A percentile compares a stretch with the other conserved stretches of the same genome.
Evolutionary conservation across 2,797 vertebrate genomes (phyloP).

Genomic region (Simalia tracyae): DNA sequence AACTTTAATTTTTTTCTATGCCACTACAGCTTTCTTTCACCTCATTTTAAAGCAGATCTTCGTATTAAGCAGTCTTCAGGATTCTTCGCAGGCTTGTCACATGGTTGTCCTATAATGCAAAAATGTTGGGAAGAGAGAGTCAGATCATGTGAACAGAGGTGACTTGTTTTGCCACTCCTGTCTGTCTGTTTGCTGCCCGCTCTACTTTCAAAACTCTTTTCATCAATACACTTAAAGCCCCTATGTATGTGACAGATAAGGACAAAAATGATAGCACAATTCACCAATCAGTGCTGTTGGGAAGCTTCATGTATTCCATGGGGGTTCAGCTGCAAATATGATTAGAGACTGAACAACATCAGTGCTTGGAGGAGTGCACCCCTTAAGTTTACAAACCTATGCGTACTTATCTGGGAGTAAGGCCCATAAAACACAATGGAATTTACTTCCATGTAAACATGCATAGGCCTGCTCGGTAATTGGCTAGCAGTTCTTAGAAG

Average conservation of each 20-base stretch:
- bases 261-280: slow-evolving; percentile 16
- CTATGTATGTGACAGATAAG: slow-evolving; percentile 16
- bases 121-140: slow-evolving; percentile 85
- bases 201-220: slow-evolving; percentile 56
- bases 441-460: slow-evolving; percentile 3
- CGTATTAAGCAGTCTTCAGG: slow-evolving; percentile 84
- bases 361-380: slow-evolving; percentile 40
- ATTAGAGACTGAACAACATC: slow-evolving; percentile 11
- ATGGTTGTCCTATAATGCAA: slow-evolving; percentile 86
- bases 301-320: background rate
- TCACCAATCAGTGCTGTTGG: slow-evolving; percentile 14
- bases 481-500: slow-evolving; percentile 44
- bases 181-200: slow-evolving; percentile 68
- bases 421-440: slow-evolving; percentile 6
- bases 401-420: background rate
- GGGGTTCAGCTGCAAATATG: slow-evolving; percentile 13
- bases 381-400: background rate
- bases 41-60: slow-evolving; percentile 98
- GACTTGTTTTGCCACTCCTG: slow-evolving; percentile 59
- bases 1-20: slow-evolving; percentile 85
- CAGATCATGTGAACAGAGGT: slow-evolving; percentile 76
- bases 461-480: slow-evolving; percentile 12
- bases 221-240: slow-evolving; percentile 14
- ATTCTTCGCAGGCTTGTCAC: slow-evolving; percentile 83
- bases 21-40: slow-evolving; percentile 99